A percentile compares a stretch with the other conserved stretches of the same genome.
Conservation (phyloP, 2,113 vertebrate species). For the Strix uralensis region DNA sequence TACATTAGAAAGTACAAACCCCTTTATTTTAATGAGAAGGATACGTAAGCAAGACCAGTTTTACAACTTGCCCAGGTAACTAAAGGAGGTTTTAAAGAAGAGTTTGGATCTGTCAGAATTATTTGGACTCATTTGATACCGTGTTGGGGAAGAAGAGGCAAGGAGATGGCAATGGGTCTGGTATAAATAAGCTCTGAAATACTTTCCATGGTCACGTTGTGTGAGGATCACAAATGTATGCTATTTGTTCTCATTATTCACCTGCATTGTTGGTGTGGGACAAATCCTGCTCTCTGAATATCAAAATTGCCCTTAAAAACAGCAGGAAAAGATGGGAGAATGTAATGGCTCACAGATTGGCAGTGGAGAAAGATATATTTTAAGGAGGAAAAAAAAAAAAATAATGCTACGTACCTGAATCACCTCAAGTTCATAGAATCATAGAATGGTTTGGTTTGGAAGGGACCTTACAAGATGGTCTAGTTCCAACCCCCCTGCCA, state of each 20-base stretch:
- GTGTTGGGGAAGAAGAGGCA: neutral
- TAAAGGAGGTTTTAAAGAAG: neutral
- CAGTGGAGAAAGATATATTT: neutral
- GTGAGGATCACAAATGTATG: neutral
- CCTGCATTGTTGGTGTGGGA: neutral
- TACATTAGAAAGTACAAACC: neutral
- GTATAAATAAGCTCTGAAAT: neutral
- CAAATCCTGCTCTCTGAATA: neutral
- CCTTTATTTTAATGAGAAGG: neutral
- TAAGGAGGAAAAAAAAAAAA: neutral
- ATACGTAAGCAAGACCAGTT: neutral
- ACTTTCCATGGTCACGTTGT: neutral
- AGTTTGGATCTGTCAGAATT: neutral
- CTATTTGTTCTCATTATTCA: neutral
- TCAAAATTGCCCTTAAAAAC: neutral
- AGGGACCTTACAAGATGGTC: too few species aligned
- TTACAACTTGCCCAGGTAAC: neutral
- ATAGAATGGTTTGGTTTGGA: too few species aligned
- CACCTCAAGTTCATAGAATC: neutral
- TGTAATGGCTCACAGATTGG: neutral
- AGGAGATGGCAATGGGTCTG: fast-evolving
- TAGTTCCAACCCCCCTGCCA: too few species aligned
- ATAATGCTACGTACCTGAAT: neutral
- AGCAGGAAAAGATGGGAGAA: neutral
- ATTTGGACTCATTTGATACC: neutral